Conservation (phyloP, 2,113 vertebrate species). For the Porphyrio hochstetteri region DNA sequence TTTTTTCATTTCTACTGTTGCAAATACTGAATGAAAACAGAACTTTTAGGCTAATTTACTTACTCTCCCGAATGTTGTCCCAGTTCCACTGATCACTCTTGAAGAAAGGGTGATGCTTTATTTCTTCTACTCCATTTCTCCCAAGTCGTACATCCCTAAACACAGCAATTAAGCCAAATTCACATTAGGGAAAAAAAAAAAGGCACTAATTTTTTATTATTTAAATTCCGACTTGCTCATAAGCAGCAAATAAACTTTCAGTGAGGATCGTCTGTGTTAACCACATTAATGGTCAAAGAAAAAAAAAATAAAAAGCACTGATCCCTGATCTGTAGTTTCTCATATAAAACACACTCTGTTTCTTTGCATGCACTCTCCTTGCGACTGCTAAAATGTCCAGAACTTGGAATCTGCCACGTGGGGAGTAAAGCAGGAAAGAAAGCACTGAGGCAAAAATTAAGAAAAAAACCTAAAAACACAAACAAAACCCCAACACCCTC, state of each 20-base stretch:
- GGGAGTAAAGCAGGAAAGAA: conserved; percentile 55
- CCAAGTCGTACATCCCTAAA: conserved; percentile 95
- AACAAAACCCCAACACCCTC: conserved; percentile 27
- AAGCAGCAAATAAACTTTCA: background rate
- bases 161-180: conserved; percentile 63
- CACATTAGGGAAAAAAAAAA: background rate
- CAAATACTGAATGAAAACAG: conserved; percentile 20
- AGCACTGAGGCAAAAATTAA: conserved; percentile 50
- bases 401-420: conserved; percentile 56
- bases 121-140: conserved; percentile 95
- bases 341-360: background rate
- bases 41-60: conserved; percentile 69
- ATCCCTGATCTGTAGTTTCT: background rate
- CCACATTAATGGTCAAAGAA: background rate
- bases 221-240: background rate
- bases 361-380: background rate
- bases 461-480: conserved; percentile 28
- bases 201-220: background rate
- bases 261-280: background rate
- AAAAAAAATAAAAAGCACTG: background rate
- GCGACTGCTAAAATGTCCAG: background rate
- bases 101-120: conserved; percentile 96
- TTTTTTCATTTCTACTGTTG: background rate
- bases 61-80: conserved; percentile 95
- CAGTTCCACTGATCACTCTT: conserved; percentile 98